Evolutionary conservation across 1,140 invertebrate species (phyloP), one percentile per base, ranked within the genome.

Genomic region (Aphis craccivora): DNA sequence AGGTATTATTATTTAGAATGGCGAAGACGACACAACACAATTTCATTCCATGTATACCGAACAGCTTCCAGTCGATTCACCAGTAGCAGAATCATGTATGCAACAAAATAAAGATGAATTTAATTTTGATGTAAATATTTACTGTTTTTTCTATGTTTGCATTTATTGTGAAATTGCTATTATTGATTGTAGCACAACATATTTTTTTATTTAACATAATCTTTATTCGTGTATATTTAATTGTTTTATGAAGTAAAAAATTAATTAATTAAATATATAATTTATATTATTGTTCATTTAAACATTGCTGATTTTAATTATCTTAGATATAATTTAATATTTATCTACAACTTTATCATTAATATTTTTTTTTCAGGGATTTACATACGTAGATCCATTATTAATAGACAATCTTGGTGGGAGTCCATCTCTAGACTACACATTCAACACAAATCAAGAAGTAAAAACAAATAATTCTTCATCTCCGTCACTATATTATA

Each of bases 1-100:
- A 67, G 60, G 9, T 67, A 94, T 35, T 84, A 25, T 93, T 67
- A 37, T 76, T 90, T 96, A 96, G 98, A 96, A 96, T 94, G 97
- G 98, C 95, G 99, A 99, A 94, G 99, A 99, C 95, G 99, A 99
- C 96, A 98, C 98, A 0, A 99, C 98, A 89, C 98, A 99, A 95
- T 99, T 99, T 95, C 99, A 99, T 95, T 98, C 98, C 93, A 98
- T 99, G 95, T 99, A 99, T 95, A 99, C 99, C 23, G 97, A 97
- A 95, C 98, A 99, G 95, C 98, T 99, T 76, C 99, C 99, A 30
- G 98, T 99, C 53, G 99, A 99, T 96, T 99, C 99, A 53, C 99
- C 99, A 30, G 99, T 99, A 95, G 99, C 99, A 95, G 98, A 98
- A 91, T 98, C 97, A 93, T 96, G 99, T 86, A 99, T 99, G 95